These are phyloP conservation scores for Pogonocichla stellata DNA, from an alignment of 2,113 vertebrate species.

Conservation along the genomic window DNA sequence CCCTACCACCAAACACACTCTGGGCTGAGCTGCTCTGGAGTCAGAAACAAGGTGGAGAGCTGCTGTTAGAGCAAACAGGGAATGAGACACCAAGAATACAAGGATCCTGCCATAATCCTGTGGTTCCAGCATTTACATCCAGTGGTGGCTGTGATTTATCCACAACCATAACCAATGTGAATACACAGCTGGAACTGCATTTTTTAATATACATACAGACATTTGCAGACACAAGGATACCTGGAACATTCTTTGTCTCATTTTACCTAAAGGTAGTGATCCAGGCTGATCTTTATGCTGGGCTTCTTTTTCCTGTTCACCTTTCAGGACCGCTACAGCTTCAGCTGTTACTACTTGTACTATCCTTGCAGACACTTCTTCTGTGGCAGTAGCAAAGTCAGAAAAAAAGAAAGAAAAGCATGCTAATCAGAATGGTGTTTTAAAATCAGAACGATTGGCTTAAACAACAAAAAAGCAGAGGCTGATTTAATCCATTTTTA, in stretches of 20 bases:
- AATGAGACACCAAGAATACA: neutral
- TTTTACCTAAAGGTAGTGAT: slow-evolving; percentile 91
- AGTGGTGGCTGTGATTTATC: neutral
- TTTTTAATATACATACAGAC: neutral
- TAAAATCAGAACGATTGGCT: neutral
- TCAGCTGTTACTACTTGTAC: slow-evolving; percentile 98
- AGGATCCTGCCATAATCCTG: neutral
- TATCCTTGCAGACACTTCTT: slow-evolving; percentile 97
- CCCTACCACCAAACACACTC: too few relatives aligned
- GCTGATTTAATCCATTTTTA: neutral
- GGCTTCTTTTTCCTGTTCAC: slow-evolving; percentile 89
- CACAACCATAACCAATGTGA: neutral
- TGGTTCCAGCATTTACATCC: neutral
- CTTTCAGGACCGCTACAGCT: slow-evolving; percentile 96
- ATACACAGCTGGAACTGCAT: neutral
- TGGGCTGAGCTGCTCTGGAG: fast-evolving
- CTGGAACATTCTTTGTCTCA: neutral
- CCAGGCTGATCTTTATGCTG: slow-evolving; percentile 83
- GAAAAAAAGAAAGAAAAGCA: slow-evolving; percentile 33
- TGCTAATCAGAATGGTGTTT: neutral
- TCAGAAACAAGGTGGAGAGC: neutral
- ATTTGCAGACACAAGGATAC: neutral
- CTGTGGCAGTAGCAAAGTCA: slow-evolving; percentile 73
- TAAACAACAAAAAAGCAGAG: neutral
- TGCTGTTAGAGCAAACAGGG: neutral